Evolutionary conservation across 2,888 invertebrate genomes (phyloP).

Genomic region (Amphimallon solstitiale): DNA sequence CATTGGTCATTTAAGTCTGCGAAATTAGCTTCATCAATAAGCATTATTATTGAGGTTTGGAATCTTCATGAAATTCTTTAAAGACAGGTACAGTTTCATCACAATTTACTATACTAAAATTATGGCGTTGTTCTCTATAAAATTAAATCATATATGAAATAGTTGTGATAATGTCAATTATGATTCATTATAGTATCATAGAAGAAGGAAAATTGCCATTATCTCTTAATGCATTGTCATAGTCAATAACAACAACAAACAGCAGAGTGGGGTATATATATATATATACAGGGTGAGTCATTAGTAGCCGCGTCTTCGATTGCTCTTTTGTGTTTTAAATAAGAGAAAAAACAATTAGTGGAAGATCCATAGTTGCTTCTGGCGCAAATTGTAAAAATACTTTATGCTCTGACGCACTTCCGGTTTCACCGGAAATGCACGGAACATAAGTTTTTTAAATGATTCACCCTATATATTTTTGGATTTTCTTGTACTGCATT

Average conservation of each 20-base stretch:
- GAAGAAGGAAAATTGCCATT: constrained; percentile 46
- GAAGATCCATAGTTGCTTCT: too few species aligned
- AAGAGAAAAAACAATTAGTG: too few species aligned
- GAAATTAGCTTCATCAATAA: constrained; percentile 94
- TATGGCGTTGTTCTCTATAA: neutral
- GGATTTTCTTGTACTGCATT: too few species aligned
- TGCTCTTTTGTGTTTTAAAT: too few species aligned
- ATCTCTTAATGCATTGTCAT: constrained; percentile 71
- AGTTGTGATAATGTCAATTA: neutral
- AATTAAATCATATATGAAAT: neutral
- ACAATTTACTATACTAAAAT: constrained; percentile 71
- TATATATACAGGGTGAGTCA: too few species aligned
- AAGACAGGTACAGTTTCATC: constrained; percentile 78
- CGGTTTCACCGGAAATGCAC: too few species aligned
- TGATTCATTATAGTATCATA: constrained; percentile 53
- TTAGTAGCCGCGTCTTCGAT: too few species aligned
- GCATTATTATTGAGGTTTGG: constrained; percentile 94
- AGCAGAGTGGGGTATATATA: constrained; percentile 84
- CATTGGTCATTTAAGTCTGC: constrained; percentile 92
- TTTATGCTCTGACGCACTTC: too few species aligned
- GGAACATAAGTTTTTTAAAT: too few species aligned
- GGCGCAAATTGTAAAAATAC: too few species aligned
- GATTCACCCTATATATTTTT: too few species aligned
- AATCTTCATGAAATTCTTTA: constrained; percentile 82
- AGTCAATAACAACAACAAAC: constrained; percentile 80